Evolutionary conservation across 2,888 invertebrate species (phyloP).

Genomic region (Ptilodon capucinus): DNA sequence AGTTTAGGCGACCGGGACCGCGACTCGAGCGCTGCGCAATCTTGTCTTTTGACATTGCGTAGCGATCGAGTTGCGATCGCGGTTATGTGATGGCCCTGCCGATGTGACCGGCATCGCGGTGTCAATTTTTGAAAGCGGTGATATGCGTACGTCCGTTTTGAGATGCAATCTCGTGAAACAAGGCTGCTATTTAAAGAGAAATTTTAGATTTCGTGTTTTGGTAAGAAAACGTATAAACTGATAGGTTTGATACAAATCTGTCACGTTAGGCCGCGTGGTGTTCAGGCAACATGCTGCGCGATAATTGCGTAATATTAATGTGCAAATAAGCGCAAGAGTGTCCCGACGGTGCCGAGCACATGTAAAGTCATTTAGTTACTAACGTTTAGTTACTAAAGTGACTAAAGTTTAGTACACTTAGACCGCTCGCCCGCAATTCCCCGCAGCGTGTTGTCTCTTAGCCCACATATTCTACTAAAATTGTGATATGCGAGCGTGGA

Average conservation of each 20-base stretch:
- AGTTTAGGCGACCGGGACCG: background rate
- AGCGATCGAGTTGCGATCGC: background rate
- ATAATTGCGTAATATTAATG: background rate
- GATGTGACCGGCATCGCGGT: constrained; percentile 2
- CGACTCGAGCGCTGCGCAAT: background rate
- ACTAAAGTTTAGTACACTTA: too few relatives aligned
- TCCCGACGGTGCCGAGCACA: too few relatives aligned
- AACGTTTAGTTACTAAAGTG: too few relatives aligned
- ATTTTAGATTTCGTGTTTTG: constrained; percentile 8
- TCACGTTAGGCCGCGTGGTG: background rate
- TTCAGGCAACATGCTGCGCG: background rate
- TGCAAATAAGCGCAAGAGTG: too few relatives aligned
- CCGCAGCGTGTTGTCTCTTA: too few relatives aligned
- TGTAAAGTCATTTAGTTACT: too few relatives aligned
- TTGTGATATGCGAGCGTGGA: too few relatives aligned
- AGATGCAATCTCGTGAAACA: constrained; percentile 42
- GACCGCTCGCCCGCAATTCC: too few relatives aligned
- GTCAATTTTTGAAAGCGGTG: constrained; percentile 19
- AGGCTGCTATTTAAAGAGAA: constrained; percentile 26
- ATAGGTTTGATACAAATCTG: constrained; percentile 5
- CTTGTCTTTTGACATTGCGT: background rate
- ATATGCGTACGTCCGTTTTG: constrained; percentile 38
- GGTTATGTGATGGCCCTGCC: background rate
- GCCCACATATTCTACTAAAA: too few relatives aligned
- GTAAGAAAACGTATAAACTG: background rate